These are phyloP conservation scores for Sycophila texana DNA, from an alignment of 2,888 invertebrate genomes.

Conservation along the genomic window DNA sequence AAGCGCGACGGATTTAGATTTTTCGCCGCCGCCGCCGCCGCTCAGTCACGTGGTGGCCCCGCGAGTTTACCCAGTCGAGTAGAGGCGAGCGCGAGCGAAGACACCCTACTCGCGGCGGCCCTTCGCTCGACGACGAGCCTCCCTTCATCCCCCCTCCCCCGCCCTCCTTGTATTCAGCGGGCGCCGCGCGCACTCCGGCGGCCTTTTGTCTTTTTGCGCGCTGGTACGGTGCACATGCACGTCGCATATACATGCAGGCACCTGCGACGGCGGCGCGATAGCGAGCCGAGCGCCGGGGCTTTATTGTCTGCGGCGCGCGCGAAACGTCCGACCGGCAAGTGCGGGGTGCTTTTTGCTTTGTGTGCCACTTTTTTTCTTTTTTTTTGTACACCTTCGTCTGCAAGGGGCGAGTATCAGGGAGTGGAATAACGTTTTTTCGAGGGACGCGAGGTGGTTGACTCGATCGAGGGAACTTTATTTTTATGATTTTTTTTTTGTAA, in stretches of 20 bases:
- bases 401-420: no score
- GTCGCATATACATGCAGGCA: no score
- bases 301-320: conserved; percentile 2
- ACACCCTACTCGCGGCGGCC: background rate
- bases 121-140: background rate
- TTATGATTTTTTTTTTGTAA: no score
- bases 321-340: no score
- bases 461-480: no score
- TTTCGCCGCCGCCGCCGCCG: background rate
- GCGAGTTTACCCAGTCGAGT: no score
- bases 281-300: background rate
- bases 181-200: conserved; percentile 2
- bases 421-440: no score
- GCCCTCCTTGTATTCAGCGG: background rate
- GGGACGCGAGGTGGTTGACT: no score
- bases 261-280: background rate
- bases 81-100: background rate
- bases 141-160: background rate
- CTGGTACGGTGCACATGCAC: no score
- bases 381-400: no score
- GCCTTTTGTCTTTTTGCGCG: background rate
- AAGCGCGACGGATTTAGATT: background rate
- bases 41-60: background rate
- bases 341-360: no score
- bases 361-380: no score